phyloP scores from a whole-genome alignment of 2,797 vertebrate species.

The Pseudocheirus occidentalis region DNA sequence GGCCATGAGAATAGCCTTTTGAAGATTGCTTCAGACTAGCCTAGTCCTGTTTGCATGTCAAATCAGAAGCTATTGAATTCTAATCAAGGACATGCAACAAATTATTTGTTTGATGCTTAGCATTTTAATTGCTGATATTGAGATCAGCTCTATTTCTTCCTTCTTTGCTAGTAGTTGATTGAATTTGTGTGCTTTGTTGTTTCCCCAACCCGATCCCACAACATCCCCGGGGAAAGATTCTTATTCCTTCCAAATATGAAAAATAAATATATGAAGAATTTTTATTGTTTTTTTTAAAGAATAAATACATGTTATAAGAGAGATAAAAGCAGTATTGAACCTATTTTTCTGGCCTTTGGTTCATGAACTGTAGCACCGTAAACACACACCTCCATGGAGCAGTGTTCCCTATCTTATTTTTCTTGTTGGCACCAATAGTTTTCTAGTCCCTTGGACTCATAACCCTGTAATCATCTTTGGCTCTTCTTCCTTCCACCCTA shows the following conservation, averaged over 20 bases:
- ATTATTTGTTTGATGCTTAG: background rate
- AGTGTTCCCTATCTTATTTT: no score
- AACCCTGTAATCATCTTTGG: no score
- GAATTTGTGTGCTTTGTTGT: slow-evolving; percentile 1
- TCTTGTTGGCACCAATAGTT: no score
- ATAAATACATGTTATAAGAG: slow-evolving; percentile 19
- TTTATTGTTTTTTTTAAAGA: slow-evolving; percentile 29
- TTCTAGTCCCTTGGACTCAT: no score
- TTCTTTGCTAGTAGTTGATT: slow-evolving; percentile 14
- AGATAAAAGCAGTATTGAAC: background rate
- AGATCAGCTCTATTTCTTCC: background rate
- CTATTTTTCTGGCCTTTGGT: no score
- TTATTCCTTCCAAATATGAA: slow-evolving; percentile 16
- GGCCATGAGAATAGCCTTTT: no score
- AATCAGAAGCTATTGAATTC: slow-evolving; percentile 18
- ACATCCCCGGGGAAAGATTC: slow-evolving; percentile 15
- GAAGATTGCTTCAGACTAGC: no score
- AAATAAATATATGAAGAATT: slow-evolving; percentile 29
- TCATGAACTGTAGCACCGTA: no score
- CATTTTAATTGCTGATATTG: slow-evolving; percentile 28
- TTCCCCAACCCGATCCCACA: background rate
- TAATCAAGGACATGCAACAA: slow-evolving; percentile 45
- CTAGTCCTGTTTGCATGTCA: background rate
- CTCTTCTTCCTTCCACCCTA: no score
- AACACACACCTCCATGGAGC: no score